Conservation (phyloP, 2,113 vertebrate species). For the Corapipo altera region DNA sequence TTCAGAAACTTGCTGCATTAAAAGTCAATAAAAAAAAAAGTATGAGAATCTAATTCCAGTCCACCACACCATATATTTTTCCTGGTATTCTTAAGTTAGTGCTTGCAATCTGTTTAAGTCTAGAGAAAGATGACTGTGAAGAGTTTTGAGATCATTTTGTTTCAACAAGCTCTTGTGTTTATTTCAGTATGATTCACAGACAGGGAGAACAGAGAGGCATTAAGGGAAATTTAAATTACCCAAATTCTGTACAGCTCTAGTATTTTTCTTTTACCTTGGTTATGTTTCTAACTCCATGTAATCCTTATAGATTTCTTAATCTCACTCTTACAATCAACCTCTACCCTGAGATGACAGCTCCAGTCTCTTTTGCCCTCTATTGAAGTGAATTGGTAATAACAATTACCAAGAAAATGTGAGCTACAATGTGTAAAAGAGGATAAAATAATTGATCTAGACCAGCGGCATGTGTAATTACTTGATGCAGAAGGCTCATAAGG, state of each 20-base stretch:
- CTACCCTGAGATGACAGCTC: constrained; percentile 32
- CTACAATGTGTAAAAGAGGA: not conserved
- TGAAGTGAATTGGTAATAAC: constrained; percentile 68
- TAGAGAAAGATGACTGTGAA: not conserved
- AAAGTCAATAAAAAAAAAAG: not conserved
- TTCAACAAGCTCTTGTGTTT: not conserved
- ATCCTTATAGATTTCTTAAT: constrained; percentile 27
- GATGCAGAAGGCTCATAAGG: not conserved
- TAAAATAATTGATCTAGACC: constrained; percentile 62
- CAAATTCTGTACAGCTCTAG: not conserved
- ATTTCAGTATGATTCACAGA: not conserved
- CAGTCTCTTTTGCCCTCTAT: constrained; percentile 75
- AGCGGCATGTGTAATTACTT: constrained; percentile 55
- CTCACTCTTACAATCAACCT: constrained; percentile 24
- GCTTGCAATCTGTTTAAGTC: not conserved
- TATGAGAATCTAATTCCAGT: not conserved
- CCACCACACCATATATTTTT: not conserved
- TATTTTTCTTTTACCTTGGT: constrained; percentile 44
- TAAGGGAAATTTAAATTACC: constrained; percentile 39
- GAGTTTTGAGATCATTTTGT: not conserved
- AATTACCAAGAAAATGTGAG: constrained; percentile 46
- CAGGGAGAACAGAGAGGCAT: not conserved
- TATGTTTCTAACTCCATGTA: constrained; percentile 12
- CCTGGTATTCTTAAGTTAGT: not conserved
- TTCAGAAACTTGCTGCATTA: not conserved